A percentile compares a stretch with the other conserved stretches of the same genome.
Conservation (phyloP, 2,888 invertebrate genomes). For the Ptilodon capucinus region DNA sequence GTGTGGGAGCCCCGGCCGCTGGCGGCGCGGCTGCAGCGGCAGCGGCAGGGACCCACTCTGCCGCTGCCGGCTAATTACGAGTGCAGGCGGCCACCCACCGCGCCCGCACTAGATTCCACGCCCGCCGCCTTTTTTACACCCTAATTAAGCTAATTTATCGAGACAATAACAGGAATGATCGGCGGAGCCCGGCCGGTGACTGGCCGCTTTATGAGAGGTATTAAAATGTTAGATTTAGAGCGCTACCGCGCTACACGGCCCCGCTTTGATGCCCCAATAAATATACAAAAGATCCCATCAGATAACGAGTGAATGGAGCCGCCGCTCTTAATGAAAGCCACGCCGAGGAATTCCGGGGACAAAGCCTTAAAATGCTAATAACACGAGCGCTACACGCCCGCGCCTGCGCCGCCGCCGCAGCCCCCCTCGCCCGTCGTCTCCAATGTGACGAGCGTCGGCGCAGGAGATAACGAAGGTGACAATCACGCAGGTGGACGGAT, state of each 20-base stretch:
- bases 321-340: conserved; percentile 52
- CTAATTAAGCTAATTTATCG: conserved; percentile 82
- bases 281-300: conserved; percentile 68
- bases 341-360: conserved; percentile 51
- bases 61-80: conserved; percentile 23
- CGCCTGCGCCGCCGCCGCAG: conserved; percentile 10
- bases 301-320: conserved; percentile 56
- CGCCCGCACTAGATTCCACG: conserved; percentile 70
- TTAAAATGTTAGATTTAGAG: conserved; percentile 69
- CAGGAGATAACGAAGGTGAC: conserved; percentile 54
- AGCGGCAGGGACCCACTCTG: conserved; percentile 26
- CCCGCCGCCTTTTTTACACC: conserved; percentile 73
- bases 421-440: conserved; percentile 25
- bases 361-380: conserved; percentile 57
- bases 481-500: conserved; percentile 53
- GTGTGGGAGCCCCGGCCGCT: too few species aligned
- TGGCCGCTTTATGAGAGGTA: conserved; percentile 74
- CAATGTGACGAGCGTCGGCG: conserved; percentile 42
- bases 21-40: too few species aligned
- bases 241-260: conserved; percentile 75
- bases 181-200: conserved; percentile 50
- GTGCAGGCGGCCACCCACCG: conserved; percentile 64
- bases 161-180: conserved; percentile 78
- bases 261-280: conserved; percentile 66
- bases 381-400: conserved; percentile 40